Evolutionary conservation across 1,140 invertebrate genomes (phyloP).

Genomic region (Drosophila sechellia): DNA sequence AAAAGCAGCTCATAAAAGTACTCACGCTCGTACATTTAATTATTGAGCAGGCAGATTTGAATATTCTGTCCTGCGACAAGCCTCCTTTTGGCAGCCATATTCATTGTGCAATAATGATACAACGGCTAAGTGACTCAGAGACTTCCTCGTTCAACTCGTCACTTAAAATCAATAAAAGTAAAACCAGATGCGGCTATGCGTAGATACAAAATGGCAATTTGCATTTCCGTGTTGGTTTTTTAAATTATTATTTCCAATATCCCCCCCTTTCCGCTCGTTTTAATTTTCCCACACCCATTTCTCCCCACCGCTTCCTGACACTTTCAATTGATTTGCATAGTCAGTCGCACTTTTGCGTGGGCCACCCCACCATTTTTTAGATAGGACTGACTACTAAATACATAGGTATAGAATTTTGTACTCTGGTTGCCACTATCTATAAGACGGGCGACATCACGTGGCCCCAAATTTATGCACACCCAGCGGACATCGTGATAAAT

Average conservation of each 20-base stretch:
- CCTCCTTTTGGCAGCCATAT: conserved; percentile 46
- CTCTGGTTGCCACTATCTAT: conserved; percentile 5
- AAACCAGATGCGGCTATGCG: conserved; percentile 62
- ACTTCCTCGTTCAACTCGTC: conserved; percentile 43
- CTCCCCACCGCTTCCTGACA: conserved; percentile 33
- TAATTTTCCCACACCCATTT: conserved; percentile 26
- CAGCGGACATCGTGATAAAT: conserved; percentile 39
- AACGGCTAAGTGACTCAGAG: conserved; percentile 34
- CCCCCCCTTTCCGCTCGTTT: conserved; percentile 8
- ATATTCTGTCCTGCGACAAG: conserved; percentile 50
- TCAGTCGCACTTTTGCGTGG: conserved; percentile 4
- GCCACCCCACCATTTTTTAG: conserved; percentile 18
- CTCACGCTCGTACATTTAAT: conserved; percentile 16
- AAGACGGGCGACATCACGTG: conserved; percentile 22
- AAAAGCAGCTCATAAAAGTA: conserved; percentile 35
- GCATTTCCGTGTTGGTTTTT: conserved; percentile 63
- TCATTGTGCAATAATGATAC: neutral
- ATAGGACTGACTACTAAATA: neutral
- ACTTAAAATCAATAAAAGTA: conserved; percentile 57
- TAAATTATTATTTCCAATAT: conserved; percentile 48
- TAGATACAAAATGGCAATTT: conserved; percentile 28
- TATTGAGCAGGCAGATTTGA: conserved; percentile 29
- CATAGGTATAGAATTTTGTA: conserved; percentile 6
- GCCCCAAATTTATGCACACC: conserved; percentile 45
- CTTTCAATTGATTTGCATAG: conserved; percentile 43